Base-by-base conservation (phyloP, 2,797 vertebrate genomes). In the Botia kubotai region DNA sequence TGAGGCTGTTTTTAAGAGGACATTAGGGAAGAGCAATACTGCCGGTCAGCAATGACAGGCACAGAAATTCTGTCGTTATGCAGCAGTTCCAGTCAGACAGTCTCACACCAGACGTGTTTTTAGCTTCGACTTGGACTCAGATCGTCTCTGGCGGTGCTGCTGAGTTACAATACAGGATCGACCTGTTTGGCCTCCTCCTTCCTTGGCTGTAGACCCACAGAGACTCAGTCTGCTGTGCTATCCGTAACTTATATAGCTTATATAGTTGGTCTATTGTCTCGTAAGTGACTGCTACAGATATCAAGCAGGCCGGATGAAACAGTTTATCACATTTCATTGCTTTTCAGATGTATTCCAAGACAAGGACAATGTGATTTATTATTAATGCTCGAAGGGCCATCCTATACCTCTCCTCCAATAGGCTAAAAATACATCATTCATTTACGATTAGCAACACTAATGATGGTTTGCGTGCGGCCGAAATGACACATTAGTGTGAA, bases 241-340 rank as follows among this genome's bases (percentile, higher is more conserved):
- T 92, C 89, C 91, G 93, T 93, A 93, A 92, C 91, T 86, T 92
- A 91, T 91, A 92, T 91, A 90, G 89, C 91, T 86, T 92, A 91
- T 91, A 92, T 91, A 90, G 89, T 84, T 33, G 36, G 48, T 65
- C 90, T 91, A 93, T 93, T 93, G 92, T 85, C 91, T 92, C 87
- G 90, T 90, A 93, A 94, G 93, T 93, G 93, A 93, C 90, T 93
- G 93, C 91, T 89, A 91, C 92, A 92, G 92, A 92, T 93, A 94
- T 92, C 93, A 91, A 89, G 91, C 92, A 84, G 89, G 85, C 93
- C 91, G 91, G 92, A 93, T 91, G 90, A 95, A 92, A 94, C 93
- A 93, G 91, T 94, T 94, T 91, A 94, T 94, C 93, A 92, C 88
- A 83, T 94, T 95, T 95, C 94, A 95, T 94, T 93, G 93, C 91